Base-by-base conservation (phyloP, 2,797 vertebrate genomes). In the Lateolabrax maculatus region DNA sequence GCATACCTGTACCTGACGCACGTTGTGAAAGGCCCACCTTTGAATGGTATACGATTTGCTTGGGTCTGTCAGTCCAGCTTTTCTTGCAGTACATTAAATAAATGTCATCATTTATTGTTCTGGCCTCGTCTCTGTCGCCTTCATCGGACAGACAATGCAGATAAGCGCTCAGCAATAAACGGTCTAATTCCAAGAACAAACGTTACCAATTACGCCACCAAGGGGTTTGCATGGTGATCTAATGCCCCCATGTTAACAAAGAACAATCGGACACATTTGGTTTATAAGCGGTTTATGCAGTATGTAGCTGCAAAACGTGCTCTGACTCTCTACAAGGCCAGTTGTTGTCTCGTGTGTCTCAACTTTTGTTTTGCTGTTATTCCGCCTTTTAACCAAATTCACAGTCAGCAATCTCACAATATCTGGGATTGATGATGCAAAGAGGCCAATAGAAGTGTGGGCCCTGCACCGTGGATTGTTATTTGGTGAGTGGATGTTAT, bases 401-500 rank as follows among this genome's bases (percentile, higher is more conserved):
- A 88, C 92, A 94, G 91, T 94, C 94, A 95, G 93, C 96, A 96
- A 95, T 95, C 95, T 95, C 95, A 97, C 97, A 97, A 97, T 97
- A 96, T 96, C 95, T 95, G 95, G 96, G 97, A 98, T 97, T 97
- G 97, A 98, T 98, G 97, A 97, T 97, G 94, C 90, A 94, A 91
- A 93, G 93, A 91, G 94, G 94, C 98, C 97, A 99, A 99, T 98
- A 94, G 96, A 94, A 93, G 88, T 83, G 90, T 89, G 95, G 94
- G 88, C 93, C 94, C 92, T 91, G 93, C 95, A 93, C 91, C 88
- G 95, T 93, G 95, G 94, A 95, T 94, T 96, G 96, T 96, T 97
- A 95, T 97, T 96, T 96, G 97, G 97, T 94, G 96, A 96, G 96
- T 95, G 95, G 85, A 94, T 91, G 90, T 95, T 95, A 87, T 91